Base-by-base conservation (phyloP, 2,113 vertebrate genomes). In the Carassius gibelio region DNA sequence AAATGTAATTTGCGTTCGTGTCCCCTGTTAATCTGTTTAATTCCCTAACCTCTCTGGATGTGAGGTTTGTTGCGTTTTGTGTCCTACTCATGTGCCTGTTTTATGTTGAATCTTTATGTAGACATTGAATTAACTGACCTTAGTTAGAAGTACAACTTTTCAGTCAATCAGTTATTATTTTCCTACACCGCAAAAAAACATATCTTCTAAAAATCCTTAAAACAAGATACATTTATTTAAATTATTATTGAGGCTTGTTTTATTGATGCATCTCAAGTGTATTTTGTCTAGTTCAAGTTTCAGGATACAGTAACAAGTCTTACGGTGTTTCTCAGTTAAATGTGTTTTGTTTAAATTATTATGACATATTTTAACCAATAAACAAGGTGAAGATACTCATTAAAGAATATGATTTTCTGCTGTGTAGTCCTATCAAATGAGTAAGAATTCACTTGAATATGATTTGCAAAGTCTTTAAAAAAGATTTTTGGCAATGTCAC, bases 31-130 rank as follows among this genome's bases (percentile, higher is more conserved):
- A 52, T 21, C 15, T 57, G 48, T 71, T 55, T 57, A 75, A 45
- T 75, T 64, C 10, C 17, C 36, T 76, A 68, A 66, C 52, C 72
- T 84, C n/a, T 45, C n/a, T 55, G 14, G 19, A n/a, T 80, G 48
- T 74, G 34, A 15, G 2, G 59, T 36, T n/a, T 79, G 19, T 83
- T 50, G 19, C 15, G 1, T 15, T 34, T 57, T 57, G 71, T 77
- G 38, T n/a, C 5, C 26, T 17, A 0, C 38, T 66, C 48, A 66
- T 81, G 42, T 69, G 23, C 45, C 6, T 55, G 80, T 55, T 34
- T 48, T 68, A 8, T 21, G 34, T 42, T 36, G 30, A 59, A 57
- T 6, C 17, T 4, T 34, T 34, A 19, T 77, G 75, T 36, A 21
- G 17, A 52, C 14, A 9, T 2, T 30, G 48, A 23, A 76, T 21